Evolutionary conservation across 2,113 vertebrate genomes (phyloP).

Genomic region (Australoheros scitulus): DNA sequence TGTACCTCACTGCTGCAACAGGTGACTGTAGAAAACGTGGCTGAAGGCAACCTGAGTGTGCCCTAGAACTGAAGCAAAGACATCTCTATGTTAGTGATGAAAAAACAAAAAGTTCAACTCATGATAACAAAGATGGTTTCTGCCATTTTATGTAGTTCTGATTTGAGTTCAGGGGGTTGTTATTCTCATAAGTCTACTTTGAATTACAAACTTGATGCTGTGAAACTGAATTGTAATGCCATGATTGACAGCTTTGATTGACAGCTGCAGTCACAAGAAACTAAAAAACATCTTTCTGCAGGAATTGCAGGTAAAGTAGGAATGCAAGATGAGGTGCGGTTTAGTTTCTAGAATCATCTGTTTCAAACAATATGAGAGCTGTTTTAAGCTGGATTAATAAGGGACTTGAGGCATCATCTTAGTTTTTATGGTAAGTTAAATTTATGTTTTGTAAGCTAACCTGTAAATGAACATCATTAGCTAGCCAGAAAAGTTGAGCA

Average conservation of each 20-base stretch:
- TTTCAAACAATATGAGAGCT: neutral
- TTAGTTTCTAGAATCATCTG: neutral
- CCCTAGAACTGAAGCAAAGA: too few species aligned
- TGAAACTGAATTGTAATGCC: neutral
- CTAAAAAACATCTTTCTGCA: neutral
- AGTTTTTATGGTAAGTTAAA: neutral
- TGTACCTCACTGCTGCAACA: neutral
- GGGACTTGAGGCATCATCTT: neutral
- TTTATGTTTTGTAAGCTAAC: neutral
- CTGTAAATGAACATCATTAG: neutral
- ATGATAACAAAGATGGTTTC: neutral
- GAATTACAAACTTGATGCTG: neutral
- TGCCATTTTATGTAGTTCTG: neutral
- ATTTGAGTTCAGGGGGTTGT: neutral
- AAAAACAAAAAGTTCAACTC: neutral
- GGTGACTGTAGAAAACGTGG: neutral
- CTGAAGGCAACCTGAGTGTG: neutral
- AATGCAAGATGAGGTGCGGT: neutral
- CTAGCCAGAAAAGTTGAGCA: neutral
- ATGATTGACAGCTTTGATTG: fast-evolving
- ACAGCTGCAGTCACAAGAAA: neutral
- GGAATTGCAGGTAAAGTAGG: neutral
- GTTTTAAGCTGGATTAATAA: neutral
- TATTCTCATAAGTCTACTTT: neutral
- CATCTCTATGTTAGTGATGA: neutral